Evolutionary conservation across 2,113 vertebrate species (phyloP), one percentile per base, ranked within the genome.

Genomic region (Neolamprologus falcicula): DNA sequence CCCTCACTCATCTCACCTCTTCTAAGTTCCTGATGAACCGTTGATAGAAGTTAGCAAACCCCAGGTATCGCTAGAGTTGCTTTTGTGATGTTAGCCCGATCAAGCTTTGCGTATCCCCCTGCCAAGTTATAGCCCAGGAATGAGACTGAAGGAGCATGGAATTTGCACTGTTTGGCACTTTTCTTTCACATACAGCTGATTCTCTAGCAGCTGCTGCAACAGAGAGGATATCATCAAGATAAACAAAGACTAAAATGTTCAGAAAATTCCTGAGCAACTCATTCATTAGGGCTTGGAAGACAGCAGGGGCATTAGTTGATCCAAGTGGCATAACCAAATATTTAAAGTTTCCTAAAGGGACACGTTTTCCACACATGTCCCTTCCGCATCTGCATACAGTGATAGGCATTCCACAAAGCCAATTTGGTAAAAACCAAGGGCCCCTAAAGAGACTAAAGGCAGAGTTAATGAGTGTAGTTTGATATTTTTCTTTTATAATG

Each of bases 1-100:
- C 2, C 50, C 50, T 53, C 50, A 6, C 50, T 53, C 50, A 53
- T 53, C 50, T 53, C 0, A 53, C 50, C 50, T 53, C 50, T 53
- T 53, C 50, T 53, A 53, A 53, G 19, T 53, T 53, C 50, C 50
- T 0, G 50, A 53, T n/a, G 50, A 53, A 53, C 50, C 50, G 9
- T 53, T 53, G 19, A 53, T 53, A 53, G 50, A 53, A 53, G 50
- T 53, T 53, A 53, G 50, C n/a, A 24, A 54, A 54, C n/a, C 53
- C 2, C 1, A 54, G 3, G n/a, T 1, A 54, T 54, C 0, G 10
- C 6, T 54, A 24, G 53, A 24, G 53, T 54, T 54, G n/a, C 53
- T 54, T 54, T 54, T 7, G 0, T 54, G 53, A 54, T 54, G 53
- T 54, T 54, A 54, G 53, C 6, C 52, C 0, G 52, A 21, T 54